Conservation (phyloP, 37 sponge, comb jelly and placozoan species). For the Chondrilla cf. caribensis region DNA sequence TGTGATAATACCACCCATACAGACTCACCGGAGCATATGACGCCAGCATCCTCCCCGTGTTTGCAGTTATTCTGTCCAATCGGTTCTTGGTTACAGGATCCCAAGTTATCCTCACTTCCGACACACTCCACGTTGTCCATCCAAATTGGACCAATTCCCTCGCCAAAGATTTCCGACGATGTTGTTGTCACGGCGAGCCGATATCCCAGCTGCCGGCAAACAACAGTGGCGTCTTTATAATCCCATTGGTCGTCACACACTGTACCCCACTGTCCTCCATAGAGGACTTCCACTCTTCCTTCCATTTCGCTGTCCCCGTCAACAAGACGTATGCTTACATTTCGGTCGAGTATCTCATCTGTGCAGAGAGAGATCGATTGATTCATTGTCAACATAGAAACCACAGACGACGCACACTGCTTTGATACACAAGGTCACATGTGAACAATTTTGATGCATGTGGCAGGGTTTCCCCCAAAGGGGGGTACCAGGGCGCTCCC, state of each 20-base stretch:
- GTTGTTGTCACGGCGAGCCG: background rate
- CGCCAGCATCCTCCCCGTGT: slow-evolving; percentile 20
- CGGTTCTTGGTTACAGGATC: background rate
- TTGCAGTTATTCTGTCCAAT: background rate
- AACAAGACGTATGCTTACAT: slow-evolving; percentile 10
- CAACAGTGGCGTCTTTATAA: slow-evolving; percentile 30
- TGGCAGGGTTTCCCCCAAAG: no score
- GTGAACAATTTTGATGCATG: no score
- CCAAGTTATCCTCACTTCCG: slow-evolving; percentile 4
- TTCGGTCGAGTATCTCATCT: no score
- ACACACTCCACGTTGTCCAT: slow-evolving; percentile 20
- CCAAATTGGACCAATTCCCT: background rate
- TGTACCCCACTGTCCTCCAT: slow-evolving; percentile 30
- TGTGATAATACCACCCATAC: no score
- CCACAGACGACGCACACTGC: no score
- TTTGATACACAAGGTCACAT: no score
- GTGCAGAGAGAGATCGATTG: no score
- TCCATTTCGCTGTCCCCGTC: background rate
- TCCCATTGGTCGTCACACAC: slow-evolving; percentile 57
- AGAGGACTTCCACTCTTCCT: slow-evolving; percentile 31
- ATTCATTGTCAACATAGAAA: no score
- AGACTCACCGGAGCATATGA: background rate
- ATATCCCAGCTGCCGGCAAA: slow-evolving; percentile 50
- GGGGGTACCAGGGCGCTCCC: no score
- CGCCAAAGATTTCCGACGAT: background rate